Conservation (phyloP, 1,140 invertebrate species). For the Leptinotarsa texana region DNA sequence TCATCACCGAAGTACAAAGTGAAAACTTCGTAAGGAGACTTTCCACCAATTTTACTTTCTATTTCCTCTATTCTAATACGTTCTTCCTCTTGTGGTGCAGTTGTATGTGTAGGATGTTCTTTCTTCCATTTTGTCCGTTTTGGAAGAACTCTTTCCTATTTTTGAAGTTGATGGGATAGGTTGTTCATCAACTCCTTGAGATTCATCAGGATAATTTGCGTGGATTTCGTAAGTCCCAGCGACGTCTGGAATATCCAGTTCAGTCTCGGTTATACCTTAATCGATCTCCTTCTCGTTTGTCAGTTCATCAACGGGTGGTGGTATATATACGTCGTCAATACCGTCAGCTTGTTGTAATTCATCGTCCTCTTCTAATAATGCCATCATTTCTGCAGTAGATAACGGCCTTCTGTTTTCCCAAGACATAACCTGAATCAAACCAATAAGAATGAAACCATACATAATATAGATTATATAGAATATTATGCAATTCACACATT, state of each 20-base stretch:
- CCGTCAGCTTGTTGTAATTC: conserved; percentile 1
- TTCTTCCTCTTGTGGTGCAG: background rate
- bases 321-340: background rate
- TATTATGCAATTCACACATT: no score
- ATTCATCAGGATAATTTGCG: background rate
- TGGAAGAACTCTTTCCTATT: background rate
- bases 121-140: background rate
- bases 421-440: background rate
- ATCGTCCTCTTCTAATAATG: conserved; percentile 2
- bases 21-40: background rate
- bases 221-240: conserved; percentile 5
- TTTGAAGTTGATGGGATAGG: background rate
- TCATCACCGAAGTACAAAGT: background rate
- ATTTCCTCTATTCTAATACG: background rate
- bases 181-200: conserved; percentile 3
- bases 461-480: no score
- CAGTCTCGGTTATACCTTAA: background rate
- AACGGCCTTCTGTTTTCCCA: background rate
- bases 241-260: background rate
- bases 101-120: background rate
- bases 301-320: conserved; percentile 1
- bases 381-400: background rate
- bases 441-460: no score
- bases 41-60: conserved; percentile 4
- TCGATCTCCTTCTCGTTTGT: background rate